Evolutionary conservation across 2,797 vertebrate species (phyloP), one percentile per base, ranked within the genome.

Genomic region (Pseudomugil gertrudae): DNA sequence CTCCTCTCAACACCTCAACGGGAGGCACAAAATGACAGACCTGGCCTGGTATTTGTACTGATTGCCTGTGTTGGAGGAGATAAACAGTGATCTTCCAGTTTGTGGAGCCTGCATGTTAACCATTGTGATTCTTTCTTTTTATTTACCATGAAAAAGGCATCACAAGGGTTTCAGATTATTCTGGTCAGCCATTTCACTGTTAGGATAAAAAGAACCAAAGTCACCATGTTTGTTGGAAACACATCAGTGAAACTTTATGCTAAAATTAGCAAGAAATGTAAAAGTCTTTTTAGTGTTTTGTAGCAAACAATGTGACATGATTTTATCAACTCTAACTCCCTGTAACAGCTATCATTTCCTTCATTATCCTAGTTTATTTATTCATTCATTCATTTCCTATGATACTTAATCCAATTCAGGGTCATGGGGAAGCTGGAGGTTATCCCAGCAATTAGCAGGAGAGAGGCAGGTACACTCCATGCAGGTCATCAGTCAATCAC

Each of bases 81-180:
- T 93, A 93, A 93, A 92, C 88, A 90, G 87, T 73, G 80, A 90
- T 92, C 91, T 89, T 87, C 79, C 81, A 84, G 90, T 90, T 91
- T 88, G 81, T 83, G 78, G 81, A 79, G 83, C 73, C 83, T 78
- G 75, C 80, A 84, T 87, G 87, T 85, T 89, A 90, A 90, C 81
- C 81, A 82, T 80, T 81, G 75, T 78, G 76, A 84, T 88, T 83
- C 68, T 43, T 73, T 81, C 80, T 67, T 81, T 91, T 80, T 72
- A 82, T 84, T 84, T 58, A 11, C 66, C 2, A 45, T 66, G 65
- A 86, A 87, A 85, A 80, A 70, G 79, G 68, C 66, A 9, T 63
- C 43, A 53, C 66, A 58, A 63, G 68, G 73, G 38, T 76, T 83
- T 27, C 6, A 51, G 43, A 54, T 54, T 17, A n/a, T 63, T 76